Evolutionary conservation across 2,113 vertebrate species (phyloP).

Genomic region (Pogonocichla stellata): DNA sequence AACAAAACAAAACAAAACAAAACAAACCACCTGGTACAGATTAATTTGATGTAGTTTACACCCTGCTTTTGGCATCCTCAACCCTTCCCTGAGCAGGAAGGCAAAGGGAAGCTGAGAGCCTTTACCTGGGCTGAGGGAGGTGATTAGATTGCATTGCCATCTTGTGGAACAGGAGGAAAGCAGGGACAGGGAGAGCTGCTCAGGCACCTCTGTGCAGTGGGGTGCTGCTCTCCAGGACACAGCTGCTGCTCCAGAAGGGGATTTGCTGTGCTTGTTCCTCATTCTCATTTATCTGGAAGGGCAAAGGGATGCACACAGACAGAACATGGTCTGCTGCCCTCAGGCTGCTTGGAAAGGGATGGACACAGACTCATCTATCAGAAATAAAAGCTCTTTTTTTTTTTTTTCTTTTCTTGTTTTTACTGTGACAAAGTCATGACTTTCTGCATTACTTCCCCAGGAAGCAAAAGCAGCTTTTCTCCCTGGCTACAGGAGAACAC

Average conservation of each 20-base stretch:
- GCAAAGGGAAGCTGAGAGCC: not conserved
- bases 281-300: not conserved
- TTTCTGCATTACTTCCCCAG: not conserved
- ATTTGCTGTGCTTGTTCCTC: rapidly evolving
- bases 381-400: not conserved
- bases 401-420: not conserved
- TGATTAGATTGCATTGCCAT: conserved; percentile 44
- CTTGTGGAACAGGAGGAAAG: conserved; percentile 49
- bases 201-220: not conserved
- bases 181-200: not conserved
- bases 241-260: not conserved
- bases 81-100: not conserved
- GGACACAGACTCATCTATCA: rapidly evolving
- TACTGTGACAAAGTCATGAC: not conserved
- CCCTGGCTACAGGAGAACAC: not conserved
- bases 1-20: too few species aligned
- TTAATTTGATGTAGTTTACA: rapidly evolving
- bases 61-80: not conserved
- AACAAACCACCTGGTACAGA: not conserved
- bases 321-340: not conserved
- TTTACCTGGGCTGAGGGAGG: not conserved
- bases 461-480: not conserved
- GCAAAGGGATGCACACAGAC: not conserved
- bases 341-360: not conserved
- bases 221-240: not conserved